Evolutionary conservation across 35 echinoderm and acorn worm genomes (phyloP), one percentile per base, ranked within the genome.

Genomic region (Acanthaster planci): DNA sequence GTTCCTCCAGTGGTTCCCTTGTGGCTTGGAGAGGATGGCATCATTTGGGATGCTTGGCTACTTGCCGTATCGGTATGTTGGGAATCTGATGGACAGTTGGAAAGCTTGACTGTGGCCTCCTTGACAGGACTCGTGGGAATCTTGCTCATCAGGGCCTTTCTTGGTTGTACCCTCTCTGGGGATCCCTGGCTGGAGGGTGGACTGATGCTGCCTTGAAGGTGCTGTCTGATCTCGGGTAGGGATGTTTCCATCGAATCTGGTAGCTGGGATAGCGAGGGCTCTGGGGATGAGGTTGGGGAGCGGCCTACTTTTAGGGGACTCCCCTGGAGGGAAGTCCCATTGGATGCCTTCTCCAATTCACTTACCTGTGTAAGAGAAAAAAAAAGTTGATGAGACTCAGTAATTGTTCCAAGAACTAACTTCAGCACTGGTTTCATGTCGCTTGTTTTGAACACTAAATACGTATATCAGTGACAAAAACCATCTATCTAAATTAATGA

Each of bases 231-330:
- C 26, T 34, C 64, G 23, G 64, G 64, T 3, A 26, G 64, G 23
- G 64, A 72, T 7, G 64, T 72, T 26, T 72, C 64, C 64, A 72
- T 72, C 34, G 64, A 26, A 72, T 72, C 26, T 72, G 64, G 26
- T 72, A 31, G 64, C 7, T 34, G 9, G 34, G 23, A 72, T 72
- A 10, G 23, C 19, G 64, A 34, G 34, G 64, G 64, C 0, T 72
- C 64, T 14, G 64, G 64, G 4, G 64, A 72, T 35, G 64, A 72
- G 23, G 64, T 72, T 23, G 64, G 64, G 64, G 64, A 72, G 30
- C 26, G 64, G 64, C 64, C 64, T 3, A 72, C 64, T 34, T 72
- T 72, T 2, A 72, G 64, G n/a, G 64, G 64, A 26, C 64, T 72
- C 26, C 15, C 34, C 1, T 72, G 19, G 34, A 14, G 64, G 30